Evolutionary conservation across 2,888 invertebrate species (phyloP), one percentile per base, ranked within the genome.

Genomic region (Idaea aversata): DNA sequence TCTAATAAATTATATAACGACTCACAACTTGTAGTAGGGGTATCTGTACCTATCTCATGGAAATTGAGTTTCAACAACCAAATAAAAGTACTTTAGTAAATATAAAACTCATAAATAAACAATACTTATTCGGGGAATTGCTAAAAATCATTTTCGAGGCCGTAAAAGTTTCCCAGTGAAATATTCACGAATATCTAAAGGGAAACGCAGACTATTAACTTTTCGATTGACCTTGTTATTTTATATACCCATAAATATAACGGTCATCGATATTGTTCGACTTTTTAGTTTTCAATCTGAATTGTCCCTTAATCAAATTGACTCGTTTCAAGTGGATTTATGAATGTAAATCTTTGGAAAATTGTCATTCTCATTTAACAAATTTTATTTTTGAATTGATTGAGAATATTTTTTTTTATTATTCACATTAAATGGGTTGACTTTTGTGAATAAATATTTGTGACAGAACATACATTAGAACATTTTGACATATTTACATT

Each of bases 181-280:
- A 47, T 47, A 47, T 47, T 47, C 25, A 63, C 63, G 61, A 62
- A 62, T n/a, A 57, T 63, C 60, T 60, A 34, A 15, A 57, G 7
- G 47, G 13, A 47, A 47, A 47, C 13, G 47, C 47, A 13, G 47
- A 47, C 47, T 47, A 13, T 6, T 13, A 47, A 47, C 47, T 47
- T 47, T 47, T 47, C 0, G 13, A 6, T 25, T 25, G 47, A 13
- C 47, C 7, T 47, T 47, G 47, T 13, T 10, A 13, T 10, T 47
- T 47, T 6, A 47, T 47, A 10, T 7, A 4, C 10, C 36, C 4
- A 7, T 36, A 36, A 36, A 36, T 3, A 36, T 7, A 36, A 10
- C 6, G 10, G 10, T 10, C 36, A 36, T 1, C 36, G 36, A 36
- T 47, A 47, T 47, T 10, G 47, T 3, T 10, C 47, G 47, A 47